phyloP scores from a whole-genome alignment of 2,113 vertebrate species.

The Rhinopomastus cyanomelas region DNA sequence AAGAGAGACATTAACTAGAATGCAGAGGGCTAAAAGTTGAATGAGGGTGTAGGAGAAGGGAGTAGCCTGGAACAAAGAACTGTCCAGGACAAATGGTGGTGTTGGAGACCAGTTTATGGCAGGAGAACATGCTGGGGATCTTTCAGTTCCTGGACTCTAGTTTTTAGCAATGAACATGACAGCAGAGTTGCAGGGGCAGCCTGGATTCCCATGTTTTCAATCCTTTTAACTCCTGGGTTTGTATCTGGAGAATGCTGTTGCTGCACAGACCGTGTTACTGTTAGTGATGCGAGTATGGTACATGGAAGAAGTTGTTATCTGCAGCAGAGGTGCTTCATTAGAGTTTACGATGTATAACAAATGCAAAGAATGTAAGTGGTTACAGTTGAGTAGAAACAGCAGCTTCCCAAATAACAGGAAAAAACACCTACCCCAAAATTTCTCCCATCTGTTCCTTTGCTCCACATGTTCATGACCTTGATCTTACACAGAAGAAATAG shows the following conservation, averaged over 20 bases:
- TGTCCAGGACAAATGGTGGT: rapidly evolving
- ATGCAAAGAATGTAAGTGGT: not conserved
- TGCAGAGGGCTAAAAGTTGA: not conserved
- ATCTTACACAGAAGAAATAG: not conserved
- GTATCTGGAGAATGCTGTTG: not conserved
- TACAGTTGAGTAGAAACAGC: not conserved
- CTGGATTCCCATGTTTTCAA: not conserved
- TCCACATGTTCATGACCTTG: not conserved
- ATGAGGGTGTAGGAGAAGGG: not conserved
- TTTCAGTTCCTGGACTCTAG: not conserved
- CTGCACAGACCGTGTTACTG: rapidly evolving
- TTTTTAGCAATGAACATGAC: not conserved
- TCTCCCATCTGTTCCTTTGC: not conserved
- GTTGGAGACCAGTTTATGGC: not conserved
- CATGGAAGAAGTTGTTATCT: not conserved
- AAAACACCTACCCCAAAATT: not conserved
- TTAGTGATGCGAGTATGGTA: not conserved
- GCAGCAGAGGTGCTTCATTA: not conserved
- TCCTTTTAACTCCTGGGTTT: not conserved
- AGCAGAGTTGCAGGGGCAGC: not conserved
- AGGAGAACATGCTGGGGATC: not conserved
- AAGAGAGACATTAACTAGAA: not conserved
- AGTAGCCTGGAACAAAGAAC: not conserved
- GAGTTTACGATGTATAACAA: not conserved
- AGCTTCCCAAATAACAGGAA: conserved; percentile 1